Evolutionary conservation across 2,797 vertebrate species (phyloP), one percentile per base, ranked within the genome.

Genomic region (Chaetodon trifasciatus): DNA sequence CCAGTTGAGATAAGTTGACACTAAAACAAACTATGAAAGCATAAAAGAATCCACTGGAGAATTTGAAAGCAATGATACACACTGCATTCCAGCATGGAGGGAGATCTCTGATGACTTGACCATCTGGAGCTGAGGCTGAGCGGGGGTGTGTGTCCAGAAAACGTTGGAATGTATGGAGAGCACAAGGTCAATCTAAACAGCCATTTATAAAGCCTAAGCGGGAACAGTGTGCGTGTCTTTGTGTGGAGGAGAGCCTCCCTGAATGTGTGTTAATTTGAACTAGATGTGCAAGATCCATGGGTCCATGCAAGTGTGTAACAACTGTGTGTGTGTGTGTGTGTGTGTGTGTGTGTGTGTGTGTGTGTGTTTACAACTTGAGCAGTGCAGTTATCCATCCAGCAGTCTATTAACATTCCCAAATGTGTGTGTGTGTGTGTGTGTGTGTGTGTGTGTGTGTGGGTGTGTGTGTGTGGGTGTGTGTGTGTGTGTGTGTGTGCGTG

Each of bases 101-200:
- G n/a, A 32, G 37, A 6, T 40, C 28, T 57, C 1, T 37, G 47
- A 63, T 24, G 23, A 46, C 44, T 15, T 35, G 13, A 46, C 35
- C 68, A 75, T 19, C 66, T 71, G 62, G 24, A 60, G 28, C 58
- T 57, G 63, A 60, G 56, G 13, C 8, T 70, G 21, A 44, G 19
- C 7, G 72, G 66, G 46, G 28, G 67, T 74, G 44, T 39, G 21
- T 28, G 5, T 58, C 50, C 17, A 73, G 37, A 60, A 65, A 73
- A 47, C 28, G 8, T 19, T 71, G 77, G 79, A 86, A 79, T 76
- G 77, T 83, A 79, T 76, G 23, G 19, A 21, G 77, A 62, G 5
- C 64, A 58, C 44, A 32, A 10, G 74, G 75, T 79, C 60, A 63
- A 63, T 60, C 44, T 76, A 70, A 86, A 89, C 78, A 82, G 35